Evolutionary conservation across 2,888 invertebrate species (phyloP), one percentile per base, ranked within the genome.

Genomic region (Synergus itoensis): DNA sequence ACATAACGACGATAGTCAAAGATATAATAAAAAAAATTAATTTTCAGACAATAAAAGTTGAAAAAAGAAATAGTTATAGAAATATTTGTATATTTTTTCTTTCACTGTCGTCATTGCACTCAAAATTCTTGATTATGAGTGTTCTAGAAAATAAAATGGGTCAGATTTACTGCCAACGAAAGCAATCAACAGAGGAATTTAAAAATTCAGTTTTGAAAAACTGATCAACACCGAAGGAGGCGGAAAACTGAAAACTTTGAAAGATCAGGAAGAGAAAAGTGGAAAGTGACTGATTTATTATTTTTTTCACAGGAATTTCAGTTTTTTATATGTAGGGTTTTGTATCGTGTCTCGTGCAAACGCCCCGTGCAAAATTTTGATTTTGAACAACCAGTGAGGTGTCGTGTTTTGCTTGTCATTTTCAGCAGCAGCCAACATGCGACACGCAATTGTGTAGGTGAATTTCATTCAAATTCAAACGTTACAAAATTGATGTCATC

Each of bases 371-470:
- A 91, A 89, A 80, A 87, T 84, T 82, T 79, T 79, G 69, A 75
- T 81, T 84, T 79, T 82, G 77, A 85, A 85, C 85, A 89, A 89
- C 88, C 87, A 86, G 86, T 87, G 84, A 80, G 81, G 79, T 83
- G 82, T 85, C 45, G 84, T 85, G 82, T 80, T 79, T 83, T 57
- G 81, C 76, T 85, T 84, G 65, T 81, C 83, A 82, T 85, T 79
- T 76, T 82, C 86, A 86, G 85, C 86, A 85, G 85, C 90, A 90
- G 90, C 89, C 88, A 90, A 84, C 91, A 91, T 91, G 91, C 91
- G 86, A 89, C 88, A 88, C 90, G 87, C 85, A 88, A 78, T 84
- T 82, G 78, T 85, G 81, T 82, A 80, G 76, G 80, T 83, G 79
- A 78, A 77, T 63, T 77, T 77, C 76, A 82, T 82, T 57, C 18